Evolutionary conservation across 2,113 vertebrate species (phyloP).

Genomic region (Penelope pileata): DNA sequence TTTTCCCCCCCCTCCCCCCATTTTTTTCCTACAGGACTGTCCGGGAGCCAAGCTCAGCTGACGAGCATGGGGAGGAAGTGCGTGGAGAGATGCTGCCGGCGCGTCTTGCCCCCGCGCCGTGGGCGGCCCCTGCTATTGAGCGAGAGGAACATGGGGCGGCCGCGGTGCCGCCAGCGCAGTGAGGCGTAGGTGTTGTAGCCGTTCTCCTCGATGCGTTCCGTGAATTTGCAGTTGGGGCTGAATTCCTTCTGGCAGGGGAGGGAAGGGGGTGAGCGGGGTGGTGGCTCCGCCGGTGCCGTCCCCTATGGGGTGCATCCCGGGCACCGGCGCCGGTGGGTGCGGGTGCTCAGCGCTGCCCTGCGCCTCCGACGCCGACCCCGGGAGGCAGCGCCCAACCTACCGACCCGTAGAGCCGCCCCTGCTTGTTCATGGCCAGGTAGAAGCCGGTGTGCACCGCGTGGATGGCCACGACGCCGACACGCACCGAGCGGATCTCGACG

Average conservation of each 20-base stretch:
- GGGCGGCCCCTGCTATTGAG: constrained; percentile 85
- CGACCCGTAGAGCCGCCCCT: constrained; percentile 90
- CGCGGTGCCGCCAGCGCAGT: constrained; percentile 83
- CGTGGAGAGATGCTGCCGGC: constrained; percentile 86
- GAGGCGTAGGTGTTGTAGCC: constrained; percentile 94
- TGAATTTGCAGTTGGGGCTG: constrained; percentile 89
- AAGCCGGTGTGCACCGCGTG: constrained; percentile 89
- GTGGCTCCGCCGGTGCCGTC: background rate
- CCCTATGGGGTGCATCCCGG: background rate
- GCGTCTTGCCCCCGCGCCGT: constrained; percentile 80
- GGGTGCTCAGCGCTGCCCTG: background rate
- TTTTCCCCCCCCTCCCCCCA: no score
- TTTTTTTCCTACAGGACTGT: background rate
- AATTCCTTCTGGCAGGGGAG: constrained; percentile 83
- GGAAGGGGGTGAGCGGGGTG: constrained; percentile 5
- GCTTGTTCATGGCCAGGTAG: constrained; percentile 93
- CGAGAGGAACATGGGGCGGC: constrained; percentile 91
- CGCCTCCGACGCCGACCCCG: background rate
- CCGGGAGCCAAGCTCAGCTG: constrained; percentile 64
- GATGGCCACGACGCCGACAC: constrained; percentile 90
- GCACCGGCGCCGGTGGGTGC: rapidly evolving
- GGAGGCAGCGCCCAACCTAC: constrained; percentile 76
- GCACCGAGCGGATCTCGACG: constrained; percentile 93
- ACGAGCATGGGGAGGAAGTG: constrained; percentile 93
- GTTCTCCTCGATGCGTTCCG: constrained; percentile 92